phyloP scores from a whole-genome alignment of 30 jellyfish, hydroid and myxozoan genomes.

The Nemopilema nomurai region DNA sequence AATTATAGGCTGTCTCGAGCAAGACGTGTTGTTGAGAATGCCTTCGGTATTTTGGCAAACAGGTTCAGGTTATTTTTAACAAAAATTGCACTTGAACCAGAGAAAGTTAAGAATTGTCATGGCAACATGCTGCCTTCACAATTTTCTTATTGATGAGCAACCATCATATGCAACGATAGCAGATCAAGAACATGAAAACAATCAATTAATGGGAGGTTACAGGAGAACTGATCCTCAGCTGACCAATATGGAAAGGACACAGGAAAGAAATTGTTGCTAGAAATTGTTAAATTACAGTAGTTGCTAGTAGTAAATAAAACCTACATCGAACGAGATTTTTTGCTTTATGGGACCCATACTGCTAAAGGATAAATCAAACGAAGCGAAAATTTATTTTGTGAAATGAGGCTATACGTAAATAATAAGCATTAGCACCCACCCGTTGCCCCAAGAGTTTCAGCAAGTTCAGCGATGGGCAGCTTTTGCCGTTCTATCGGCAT shows the following conservation, averaged over 20 bases:
- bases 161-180: constrained; percentile 3
- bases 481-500: no score
- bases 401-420: no score
- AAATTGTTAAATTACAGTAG: no score
- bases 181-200: constrained; percentile 23
- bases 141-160: constrained; percentile 14
- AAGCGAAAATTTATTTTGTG: no score
- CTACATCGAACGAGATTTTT: neutral
- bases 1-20: constrained; percentile 36
- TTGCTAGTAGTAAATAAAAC: neutral
- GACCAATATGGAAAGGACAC: neutral
- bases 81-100: constrained; percentile 19
- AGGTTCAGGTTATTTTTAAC: constrained; percentile 38
- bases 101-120: constrained; percentile 9
- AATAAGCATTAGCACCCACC: no score
- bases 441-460: no score
- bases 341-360: neutral
- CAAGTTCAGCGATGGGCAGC: no score
- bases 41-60: constrained; percentile 44
- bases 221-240: neutral
- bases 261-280: neutral
- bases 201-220: neutral
- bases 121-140: constrained; percentile 43
- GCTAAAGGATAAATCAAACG: no score
- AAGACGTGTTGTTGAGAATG: constrained; percentile 39